phyloP scores from a whole-genome alignment of 1,140 invertebrate species.

The Trinorchestia longiramus region DNA sequence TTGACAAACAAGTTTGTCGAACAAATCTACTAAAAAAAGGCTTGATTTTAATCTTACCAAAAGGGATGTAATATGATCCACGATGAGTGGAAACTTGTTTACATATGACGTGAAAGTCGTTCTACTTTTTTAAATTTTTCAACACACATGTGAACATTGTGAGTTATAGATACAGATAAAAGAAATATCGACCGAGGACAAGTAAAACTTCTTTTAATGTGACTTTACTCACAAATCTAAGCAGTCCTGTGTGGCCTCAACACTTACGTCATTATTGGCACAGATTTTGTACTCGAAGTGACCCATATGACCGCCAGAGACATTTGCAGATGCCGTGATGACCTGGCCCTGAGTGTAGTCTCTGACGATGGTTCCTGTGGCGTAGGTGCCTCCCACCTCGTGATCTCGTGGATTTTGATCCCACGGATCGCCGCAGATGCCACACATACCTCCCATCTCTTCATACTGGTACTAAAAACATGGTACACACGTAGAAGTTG shows the following conservation, averaged over 20 bases:
- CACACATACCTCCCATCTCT: conserved; percentile 71
- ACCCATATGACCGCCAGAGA: conserved; percentile 72
- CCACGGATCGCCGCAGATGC: conserved; percentile 71
- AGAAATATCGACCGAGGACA: background rate
- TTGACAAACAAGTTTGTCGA: no score
- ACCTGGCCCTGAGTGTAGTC: conserved; percentile 59
- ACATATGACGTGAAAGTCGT: no score
- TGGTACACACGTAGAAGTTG: background rate
- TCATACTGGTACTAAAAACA: conserved; percentile 66
- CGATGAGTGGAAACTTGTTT: no score
- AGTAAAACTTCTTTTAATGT: background rate
- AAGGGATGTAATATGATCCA: no score
- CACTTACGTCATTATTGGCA: conserved; percentile 66
- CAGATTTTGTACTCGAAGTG: conserved; percentile 71
- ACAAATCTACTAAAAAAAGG: no score
- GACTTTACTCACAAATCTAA: conserved; percentile 68
- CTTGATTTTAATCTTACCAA: no score
- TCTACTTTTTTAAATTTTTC: no score
- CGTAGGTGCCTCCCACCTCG: conserved; percentile 44
- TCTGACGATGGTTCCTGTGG: conserved; percentile 34
- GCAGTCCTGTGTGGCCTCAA: conserved; percentile 69
- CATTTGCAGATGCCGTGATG: conserved; percentile 69
- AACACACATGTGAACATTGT: no score
- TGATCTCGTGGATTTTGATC: background rate
- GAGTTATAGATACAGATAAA: no score